Evolutionary conservation across 2,797 vertebrate genomes (phyloP), one percentile per base, ranked within the genome.

Genomic region (Dallia pectoralis): DNA sequence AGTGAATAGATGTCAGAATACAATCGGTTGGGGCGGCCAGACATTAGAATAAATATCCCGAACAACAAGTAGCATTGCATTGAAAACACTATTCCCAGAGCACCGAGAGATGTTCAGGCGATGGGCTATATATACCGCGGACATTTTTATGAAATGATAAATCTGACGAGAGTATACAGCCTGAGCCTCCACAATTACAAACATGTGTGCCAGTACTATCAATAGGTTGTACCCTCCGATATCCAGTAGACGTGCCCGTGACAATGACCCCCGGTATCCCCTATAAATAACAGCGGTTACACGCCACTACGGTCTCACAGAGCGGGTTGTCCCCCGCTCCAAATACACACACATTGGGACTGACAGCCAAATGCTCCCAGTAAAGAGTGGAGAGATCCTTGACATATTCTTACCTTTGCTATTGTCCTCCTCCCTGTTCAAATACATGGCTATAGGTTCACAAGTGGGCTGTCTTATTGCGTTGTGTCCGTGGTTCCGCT

Each of bases 371-470:
- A 40, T 80, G 80, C 74, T 83, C 76, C 19, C 32, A 48, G 74
- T 56, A 73, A 74, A 84, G 73, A 86, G 79, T 77, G 77, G 47
- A 69, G 30, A 68, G 72, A 51, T 75, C 80, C 83, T 79, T 82
- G 70, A n/a, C 79, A 75, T 77, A 81, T 16, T 82, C 87, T 89
- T 91, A 94, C 93, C 93, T 94, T 92, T 94, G 91, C 89, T 89
- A 67, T 82, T 89, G 86, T 91, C 90, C 86, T 93, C 93, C 79
- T 93, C 92, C 86, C 93, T 88, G 90, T 94, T 94, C 82, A 94
- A 88, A 93, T 94, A 93, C 93, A 94, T 94, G 93, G 89, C 91
- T 92, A 86, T 87, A 53, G 81, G 80, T 90, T 87, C 79, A 85
- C 86, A 84, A 76, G 73, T 79, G 77, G 84, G 83, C 79, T 67